Base-by-base conservation (phyloP, 2,888 invertebrate species). In the Sericinus montela region DNA sequence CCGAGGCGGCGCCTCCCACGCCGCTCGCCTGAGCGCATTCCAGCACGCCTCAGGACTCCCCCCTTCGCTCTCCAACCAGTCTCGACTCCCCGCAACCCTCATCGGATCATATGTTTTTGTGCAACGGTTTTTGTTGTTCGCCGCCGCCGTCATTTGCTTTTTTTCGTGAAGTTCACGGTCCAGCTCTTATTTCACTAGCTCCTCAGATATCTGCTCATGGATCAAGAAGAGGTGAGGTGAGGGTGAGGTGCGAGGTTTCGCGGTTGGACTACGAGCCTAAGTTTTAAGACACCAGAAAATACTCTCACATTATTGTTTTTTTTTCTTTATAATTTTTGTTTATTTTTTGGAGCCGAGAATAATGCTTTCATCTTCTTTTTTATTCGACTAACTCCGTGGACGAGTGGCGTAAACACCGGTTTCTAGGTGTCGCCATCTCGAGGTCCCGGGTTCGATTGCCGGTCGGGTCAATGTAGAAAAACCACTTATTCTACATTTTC, bases 41-140 rank as follows among this genome's bases (percentile, higher is more conserved):
- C 87, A 84, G 80, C 88, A 87, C 87, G 87, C 87, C 87, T 82
- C 76, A 72, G 75, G 72, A 67, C 75, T 71, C 73, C 77, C 75
- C 60, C 55, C 56, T 15, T 67, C 59, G 61, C 57, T 30, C 66
- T 59, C 70, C 55, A 69, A 58, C 65, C 62, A 56, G 56, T 45
- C 56, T 53, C 51, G 45, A 57, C 51, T 62, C 64, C 76, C 80
- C 79, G 62, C 69, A 68, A 74, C 80, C 82, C 83, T 80, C 85
- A 77, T 80, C 81, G 82, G 86, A 87, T 88, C 88, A 88, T 88
- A 88, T 88, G 88, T 88, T 88, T 88, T 88, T 88, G 80, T 86
- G 84, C 86, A 88, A 87, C 88, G 86, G 88, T 88, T 88, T 88
- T 88, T 88, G 87, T 87, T 85, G 85, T 86, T 86, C 78, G 77